These are phyloP conservation scores for Rallus crepitans DNA, from an alignment of 2,797 vertebrate genomes.

Conservation along the genomic window DNA sequence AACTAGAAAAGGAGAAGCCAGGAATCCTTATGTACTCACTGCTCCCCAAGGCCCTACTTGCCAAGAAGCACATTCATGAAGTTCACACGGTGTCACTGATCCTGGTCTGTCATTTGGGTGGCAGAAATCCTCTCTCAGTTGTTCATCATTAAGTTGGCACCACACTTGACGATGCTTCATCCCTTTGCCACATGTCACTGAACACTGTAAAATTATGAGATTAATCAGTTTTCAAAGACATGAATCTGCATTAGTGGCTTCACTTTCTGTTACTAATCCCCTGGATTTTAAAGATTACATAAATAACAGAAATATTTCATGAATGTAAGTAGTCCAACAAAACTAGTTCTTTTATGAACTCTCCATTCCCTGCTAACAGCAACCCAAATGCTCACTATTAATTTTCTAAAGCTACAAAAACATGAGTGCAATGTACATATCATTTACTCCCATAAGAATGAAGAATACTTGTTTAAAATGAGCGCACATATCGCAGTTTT, in stretches of 20 bases:
- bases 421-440: neutral
- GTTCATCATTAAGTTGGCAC: slow-evolving; percentile 86
- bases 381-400: neutral
- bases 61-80: slow-evolving; percentile 91
- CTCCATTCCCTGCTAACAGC: neutral
- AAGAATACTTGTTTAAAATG: neutral
- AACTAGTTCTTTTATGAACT: neutral
- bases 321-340: neutral
- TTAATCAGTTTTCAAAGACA: neutral
- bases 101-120: slow-evolving; percentile 84
- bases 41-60: slow-evolving; percentile 92
- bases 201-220: slow-evolving; percentile 82
- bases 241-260: neutral
- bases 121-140: slow-evolving; percentile 87
- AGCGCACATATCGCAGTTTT: neutral
- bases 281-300: neutral
- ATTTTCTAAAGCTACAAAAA: neutral
- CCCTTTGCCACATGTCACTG: slow-evolving; percentile 93
- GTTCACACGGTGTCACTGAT: slow-evolving; percentile 83
- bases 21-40: slow-evolving; percentile 82
- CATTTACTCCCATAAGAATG: neutral
- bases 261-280: neutral
- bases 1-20: neutral
- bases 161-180: slow-evolving; percentile 87
- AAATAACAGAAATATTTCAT: neutral